Evolutionary conservation across 2,888 invertebrate species (phyloP).

Genomic region (Drosophila anomalata): DNA sequence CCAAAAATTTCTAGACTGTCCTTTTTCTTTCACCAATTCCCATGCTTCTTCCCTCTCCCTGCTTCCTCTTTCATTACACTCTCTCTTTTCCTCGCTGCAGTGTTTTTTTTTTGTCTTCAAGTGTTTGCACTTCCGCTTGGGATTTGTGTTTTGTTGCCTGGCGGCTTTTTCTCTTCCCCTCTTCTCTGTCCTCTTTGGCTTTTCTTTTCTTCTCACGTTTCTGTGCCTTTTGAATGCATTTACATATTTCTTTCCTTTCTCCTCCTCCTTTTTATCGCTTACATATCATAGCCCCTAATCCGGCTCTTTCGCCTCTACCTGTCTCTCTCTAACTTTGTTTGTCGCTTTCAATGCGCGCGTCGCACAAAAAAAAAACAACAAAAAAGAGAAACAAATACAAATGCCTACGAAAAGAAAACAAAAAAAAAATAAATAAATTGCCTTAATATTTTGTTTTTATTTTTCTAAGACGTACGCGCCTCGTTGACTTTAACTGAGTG

Average conservation of each 20-base stretch:
- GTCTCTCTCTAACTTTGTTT: slow-evolving; percentile 34
- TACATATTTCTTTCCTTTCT: slow-evolving; percentile 26
- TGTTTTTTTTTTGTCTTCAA: slow-evolving; percentile 62
- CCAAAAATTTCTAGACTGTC: slow-evolving; percentile 62
- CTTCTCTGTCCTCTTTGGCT: neutral
- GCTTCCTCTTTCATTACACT: neutral
- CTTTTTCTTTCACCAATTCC: slow-evolving; percentile 35
- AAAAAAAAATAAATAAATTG: slow-evolving; percentile 67
- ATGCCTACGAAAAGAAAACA: slow-evolving; percentile 55
- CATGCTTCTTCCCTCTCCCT: slow-evolving; percentile 2
- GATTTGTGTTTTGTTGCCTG: slow-evolving; percentile 30
- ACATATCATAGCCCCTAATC: neutral
- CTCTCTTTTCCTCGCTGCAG: slow-evolving; percentile 18
- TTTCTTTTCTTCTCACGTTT: slow-evolving; percentile 32
- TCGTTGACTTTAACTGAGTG: slow-evolving; percentile 31
- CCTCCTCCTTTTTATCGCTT: neutral
- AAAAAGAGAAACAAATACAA: slow-evolving; percentile 59
- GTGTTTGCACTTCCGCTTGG: slow-evolving; percentile 73
- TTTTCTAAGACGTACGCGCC: slow-evolving; percentile 48
- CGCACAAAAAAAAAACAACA: slow-evolving; percentile 48
- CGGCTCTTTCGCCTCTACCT: neutral
- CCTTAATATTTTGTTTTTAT: slow-evolving; percentile 18
- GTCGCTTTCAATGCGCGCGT: slow-evolving; percentile 58
- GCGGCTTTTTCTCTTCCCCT: slow-evolving; percentile 12
- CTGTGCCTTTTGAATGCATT: slow-evolving; percentile 20